Evolutionary conservation across 1,140 invertebrate species (phyloP).

Genomic region (Musca vetustissima): DNA sequence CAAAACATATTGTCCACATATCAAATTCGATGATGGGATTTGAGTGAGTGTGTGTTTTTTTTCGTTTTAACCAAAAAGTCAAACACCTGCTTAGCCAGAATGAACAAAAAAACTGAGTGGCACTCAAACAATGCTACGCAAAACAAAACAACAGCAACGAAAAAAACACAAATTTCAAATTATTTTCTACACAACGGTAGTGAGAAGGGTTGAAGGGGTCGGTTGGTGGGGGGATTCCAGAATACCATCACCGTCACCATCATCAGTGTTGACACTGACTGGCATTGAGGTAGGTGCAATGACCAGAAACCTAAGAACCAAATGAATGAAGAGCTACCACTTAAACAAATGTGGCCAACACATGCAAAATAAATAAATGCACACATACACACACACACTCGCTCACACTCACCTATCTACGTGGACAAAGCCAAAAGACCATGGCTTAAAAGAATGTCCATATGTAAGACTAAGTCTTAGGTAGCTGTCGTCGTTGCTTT

Average conservation of each 20-base stretch:
- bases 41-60: too few relatives aligned
- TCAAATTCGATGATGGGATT: conserved; percentile 6
- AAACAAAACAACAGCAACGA: too few relatives aligned
- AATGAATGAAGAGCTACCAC: too few relatives aligned
- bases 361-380: too few relatives aligned
- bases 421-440: background rate
- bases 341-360: too few relatives aligned
- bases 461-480: background rate
- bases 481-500: background rate
- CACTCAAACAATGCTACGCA: background rate
- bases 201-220: background rate
- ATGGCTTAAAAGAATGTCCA: background rate
- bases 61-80: background rate
- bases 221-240: too few relatives aligned
- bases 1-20: background rate
- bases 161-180: conserved; percentile 15
- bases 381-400: too few relatives aligned
- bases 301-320: conserved; percentile 6
- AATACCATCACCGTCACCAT: background rate
- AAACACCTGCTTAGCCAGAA: conserved; percentile 12
- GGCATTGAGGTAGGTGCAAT: conserved; percentile 7
- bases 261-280: conserved; percentile 4
- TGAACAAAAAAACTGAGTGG: background rate
- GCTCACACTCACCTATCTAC: too few relatives aligned
- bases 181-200: too few relatives aligned